Evolutionary conservation across 2,888 invertebrate species (phyloP).

Genomic region (Theretra japonica): DNA sequence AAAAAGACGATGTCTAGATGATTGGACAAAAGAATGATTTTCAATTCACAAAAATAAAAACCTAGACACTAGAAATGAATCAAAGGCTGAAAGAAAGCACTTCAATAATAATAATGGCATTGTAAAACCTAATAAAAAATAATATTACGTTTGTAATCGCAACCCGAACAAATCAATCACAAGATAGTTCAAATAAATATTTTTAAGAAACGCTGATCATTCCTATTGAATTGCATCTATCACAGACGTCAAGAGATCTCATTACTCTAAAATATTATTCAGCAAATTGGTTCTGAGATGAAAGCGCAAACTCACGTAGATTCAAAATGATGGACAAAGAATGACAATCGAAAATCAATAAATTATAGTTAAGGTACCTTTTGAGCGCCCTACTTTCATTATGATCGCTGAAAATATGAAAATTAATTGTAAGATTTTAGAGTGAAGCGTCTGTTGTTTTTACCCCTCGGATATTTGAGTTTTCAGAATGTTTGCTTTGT

Average conservation of each 20-base stretch:
- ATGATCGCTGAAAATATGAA: background rate
- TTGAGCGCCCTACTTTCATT: background rate
- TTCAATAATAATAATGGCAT: background rate
- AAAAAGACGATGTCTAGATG: too few relatives aligned
- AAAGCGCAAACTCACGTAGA: background rate
- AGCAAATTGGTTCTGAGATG: conserved; percentile 10
- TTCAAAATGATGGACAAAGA: background rate
- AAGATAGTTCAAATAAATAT: conserved; percentile 6
- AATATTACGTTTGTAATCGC: background rate
- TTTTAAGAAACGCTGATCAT: conserved; percentile 3
- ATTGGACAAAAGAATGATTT: background rate
- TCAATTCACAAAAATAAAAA: background rate
- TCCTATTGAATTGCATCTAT: conserved; percentile 14
- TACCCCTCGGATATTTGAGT: background rate
- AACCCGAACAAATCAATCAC: conserved; percentile 5
- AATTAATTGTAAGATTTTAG: conserved; percentile 2
- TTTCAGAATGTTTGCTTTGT: background rate
- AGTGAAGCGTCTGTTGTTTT: background rate
- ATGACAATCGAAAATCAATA: conserved; percentile 15
- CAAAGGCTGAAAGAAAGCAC: background rate
- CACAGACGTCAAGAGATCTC: conserved; percentile 13
- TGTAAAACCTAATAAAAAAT: background rate
- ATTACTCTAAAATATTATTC: conserved; percentile 20
- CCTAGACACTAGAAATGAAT: background rate
- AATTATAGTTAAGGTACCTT: conserved; percentile 12